These are phyloP conservation scores for Muscina levida DNA, from an alignment of 2,888 invertebrate genomes.

Conservation along the genomic window DNA sequence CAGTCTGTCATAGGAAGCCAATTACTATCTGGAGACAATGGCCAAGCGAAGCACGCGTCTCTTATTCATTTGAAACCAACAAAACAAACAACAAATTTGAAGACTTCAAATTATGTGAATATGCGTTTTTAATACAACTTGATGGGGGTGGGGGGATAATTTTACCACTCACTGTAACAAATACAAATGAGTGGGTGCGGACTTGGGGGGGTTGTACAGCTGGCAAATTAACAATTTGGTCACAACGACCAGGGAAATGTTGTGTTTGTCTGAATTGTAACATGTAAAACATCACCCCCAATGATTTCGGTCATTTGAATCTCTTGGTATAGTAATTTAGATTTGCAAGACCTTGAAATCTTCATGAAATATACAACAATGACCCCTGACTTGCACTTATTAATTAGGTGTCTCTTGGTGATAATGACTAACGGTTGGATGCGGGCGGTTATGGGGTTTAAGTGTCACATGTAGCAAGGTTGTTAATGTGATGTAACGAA, in stretches of 20 bases:
- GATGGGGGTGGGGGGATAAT: no score
- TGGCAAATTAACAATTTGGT: neutral
- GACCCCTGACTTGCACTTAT: no score
- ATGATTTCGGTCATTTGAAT: neutral
- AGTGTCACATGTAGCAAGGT: no score
- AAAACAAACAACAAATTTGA: slow-evolving; percentile 3
- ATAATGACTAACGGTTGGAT: no score
- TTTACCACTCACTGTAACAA: slow-evolving; percentile 22
- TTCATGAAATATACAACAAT: neutral
- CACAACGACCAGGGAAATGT: no score
- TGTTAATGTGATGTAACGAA: no score
- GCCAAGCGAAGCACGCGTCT: slow-evolving; percentile 28
- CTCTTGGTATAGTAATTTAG: neutral
- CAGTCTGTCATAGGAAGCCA: slow-evolving; percentile 13
- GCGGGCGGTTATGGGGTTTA: no score
- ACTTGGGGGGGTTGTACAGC: neutral
- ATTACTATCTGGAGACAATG: slow-evolving; percentile 44
- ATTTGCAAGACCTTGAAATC: no score
- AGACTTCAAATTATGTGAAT: slow-evolving; percentile 15
- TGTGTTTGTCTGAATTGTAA: no score
- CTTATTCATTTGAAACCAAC: slow-evolving; percentile 24
- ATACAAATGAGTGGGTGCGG: neutral
- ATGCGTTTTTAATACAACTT: slow-evolving; percentile 14
- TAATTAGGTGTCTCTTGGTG: no score
- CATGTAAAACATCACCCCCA: no score